Percentiles rank a stretch among this genome's conserved stretches.
Conservation (phyloP, 2,797 vertebrate genomes). For the Dryobates pubescens region DNA sequence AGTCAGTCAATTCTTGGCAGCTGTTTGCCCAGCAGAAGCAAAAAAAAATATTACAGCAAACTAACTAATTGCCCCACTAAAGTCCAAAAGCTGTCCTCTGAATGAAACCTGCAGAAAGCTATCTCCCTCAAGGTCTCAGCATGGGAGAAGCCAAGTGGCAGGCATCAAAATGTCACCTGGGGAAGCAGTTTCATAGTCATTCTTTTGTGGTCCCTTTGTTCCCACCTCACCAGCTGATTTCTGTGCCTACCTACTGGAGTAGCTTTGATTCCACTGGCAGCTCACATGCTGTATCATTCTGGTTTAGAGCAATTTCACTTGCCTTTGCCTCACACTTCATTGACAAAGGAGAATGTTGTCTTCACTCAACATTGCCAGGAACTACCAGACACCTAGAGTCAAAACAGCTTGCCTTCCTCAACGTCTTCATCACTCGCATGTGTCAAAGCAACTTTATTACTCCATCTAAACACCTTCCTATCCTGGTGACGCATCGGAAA, state of each 20-base stretch:
- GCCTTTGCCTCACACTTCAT: neutral
- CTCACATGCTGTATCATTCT: neutral
- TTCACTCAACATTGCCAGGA: neutral
- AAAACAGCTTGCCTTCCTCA: constrained; percentile 52
- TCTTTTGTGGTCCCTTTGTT: neutral
- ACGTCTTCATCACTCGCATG: neutral
- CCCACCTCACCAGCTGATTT: neutral
- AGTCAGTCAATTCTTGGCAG: neutral
- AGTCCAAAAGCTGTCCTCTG: rapidly evolving
- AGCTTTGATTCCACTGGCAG: neutral
- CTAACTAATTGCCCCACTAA: neutral
- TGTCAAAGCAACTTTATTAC: constrained; percentile 59
- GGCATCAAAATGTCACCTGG: neutral
- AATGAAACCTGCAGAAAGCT: rapidly evolving
- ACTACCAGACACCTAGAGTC: constrained; percentile 13
- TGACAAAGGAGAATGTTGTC: neutral
- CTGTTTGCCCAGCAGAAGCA: neutral
- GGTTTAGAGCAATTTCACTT: neutral
- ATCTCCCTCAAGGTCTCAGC: neutral
- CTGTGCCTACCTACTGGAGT: neutral
- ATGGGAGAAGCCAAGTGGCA: neutral
- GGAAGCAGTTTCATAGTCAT: neutral
- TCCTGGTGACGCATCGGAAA: neutral
- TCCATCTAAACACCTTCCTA: neutral
- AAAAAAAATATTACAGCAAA: neutral